Conservation (phyloP, 2,113 vertebrate genomes). For the Ophthalmolycus amberensis region DNA sequence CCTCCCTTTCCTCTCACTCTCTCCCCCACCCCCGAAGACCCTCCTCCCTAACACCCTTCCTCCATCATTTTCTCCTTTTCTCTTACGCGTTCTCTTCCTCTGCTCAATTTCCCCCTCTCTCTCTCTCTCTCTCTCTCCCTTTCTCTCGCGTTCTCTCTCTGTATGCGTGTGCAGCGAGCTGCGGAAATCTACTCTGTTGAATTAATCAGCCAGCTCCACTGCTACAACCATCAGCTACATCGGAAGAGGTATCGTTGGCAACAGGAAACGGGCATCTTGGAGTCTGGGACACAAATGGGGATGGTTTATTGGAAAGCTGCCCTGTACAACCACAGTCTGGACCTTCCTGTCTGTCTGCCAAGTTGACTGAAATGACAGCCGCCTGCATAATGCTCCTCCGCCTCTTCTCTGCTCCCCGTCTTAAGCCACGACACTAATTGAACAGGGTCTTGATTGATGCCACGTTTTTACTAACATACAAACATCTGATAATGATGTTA, state of each 20-base stretch:
- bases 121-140: constrained; percentile 48
- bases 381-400: constrained; percentile 31
- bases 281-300: constrained; percentile 36
- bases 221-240: constrained; percentile 64
- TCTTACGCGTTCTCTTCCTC: constrained; percentile 20
- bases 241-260: constrained; percentile 49
- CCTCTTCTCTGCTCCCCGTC: constrained; percentile 8
- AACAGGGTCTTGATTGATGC: constrained; percentile 37
- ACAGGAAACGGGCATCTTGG: constrained; percentile 41
- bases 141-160: constrained; percentile 20
- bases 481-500: background rate
- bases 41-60: constrained; percentile 74
- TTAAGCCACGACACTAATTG: constrained; percentile 34
- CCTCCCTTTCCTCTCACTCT: constrained; percentile 66
- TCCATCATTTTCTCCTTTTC: constrained; percentile 67
- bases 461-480: constrained; percentile 11
- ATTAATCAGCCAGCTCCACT: constrained; percentile 72
- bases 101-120: constrained; percentile 37
- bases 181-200: constrained; percentile 75
- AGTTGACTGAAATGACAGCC: constrained; percentile 43
- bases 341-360: constrained; percentile 40
- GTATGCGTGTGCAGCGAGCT: constrained; percentile 62
- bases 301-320: constrained; percentile 28
- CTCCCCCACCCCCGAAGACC: constrained; percentile 72
- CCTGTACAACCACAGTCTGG: constrained; percentile 32